Base-by-base conservation (phyloP, 2,113 vertebrate species). In the Platichthys flesus region DNA sequence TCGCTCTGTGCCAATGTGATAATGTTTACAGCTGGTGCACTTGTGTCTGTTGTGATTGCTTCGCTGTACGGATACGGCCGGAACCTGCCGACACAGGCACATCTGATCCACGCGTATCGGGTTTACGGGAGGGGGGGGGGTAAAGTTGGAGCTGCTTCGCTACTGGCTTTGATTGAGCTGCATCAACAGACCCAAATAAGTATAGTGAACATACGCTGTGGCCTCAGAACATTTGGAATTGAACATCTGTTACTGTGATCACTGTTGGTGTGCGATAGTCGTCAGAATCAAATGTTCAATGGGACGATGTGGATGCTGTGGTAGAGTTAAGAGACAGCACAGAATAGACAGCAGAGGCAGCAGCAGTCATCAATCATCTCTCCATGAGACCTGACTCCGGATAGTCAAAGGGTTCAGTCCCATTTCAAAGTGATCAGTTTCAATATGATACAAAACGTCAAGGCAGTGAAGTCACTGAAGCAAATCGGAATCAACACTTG, bases 81-180 rank as follows among this genome's bases (percentile, higher is more conserved):
- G 65, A 81, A 90, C 84, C 45, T 15, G 80, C 88, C 66, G 59
- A 81, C 62, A 26, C 74, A 62, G 85, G 64, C 58, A 4, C 76
- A 91, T 89, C 76, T 40, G 83, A 91, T 90, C 83, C 5, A 21
- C 12, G 35, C 15, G 10, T 75, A 82, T 89, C 83, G 0, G 56
- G 56, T 23, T 70, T 2, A 2, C 2, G 24, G 24, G 1, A 2
- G 24, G 24, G 24, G 24, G 24, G 24, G 24, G 24, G 2, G 24
- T 24, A 28, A 28, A 28, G 26, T 51, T 18, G 47, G 45, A 64
- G 14, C 51, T 3, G 7, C 9, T 9, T 9, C n/a, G 40, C 18
- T 45, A 0, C 24, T 14, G 3, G 26, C 40, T 68, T 68, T 73
- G 65, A 68, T 82, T 73, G 9, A 77, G 55, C 31, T 49, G 45